Conservation (phyloP, 2,888 invertebrate genomes). For the Abrostola triplasia region DNA sequence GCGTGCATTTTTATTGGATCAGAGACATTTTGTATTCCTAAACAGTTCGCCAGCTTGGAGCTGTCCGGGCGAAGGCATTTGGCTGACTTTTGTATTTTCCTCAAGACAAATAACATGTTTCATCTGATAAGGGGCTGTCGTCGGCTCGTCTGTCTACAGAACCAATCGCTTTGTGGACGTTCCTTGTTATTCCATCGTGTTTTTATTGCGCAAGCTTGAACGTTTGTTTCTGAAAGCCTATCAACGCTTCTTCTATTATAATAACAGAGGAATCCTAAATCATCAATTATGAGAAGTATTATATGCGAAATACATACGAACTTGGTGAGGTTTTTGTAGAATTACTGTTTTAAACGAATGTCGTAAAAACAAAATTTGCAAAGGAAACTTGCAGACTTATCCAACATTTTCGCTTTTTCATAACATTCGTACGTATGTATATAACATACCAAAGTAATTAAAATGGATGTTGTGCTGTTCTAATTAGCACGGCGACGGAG, state of each 20-base stretch:
- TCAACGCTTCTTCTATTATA: conserved; percentile 49
- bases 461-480: not conserved
- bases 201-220: conserved; percentile 70
- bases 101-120: conserved; percentile 82
- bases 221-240: conserved; percentile 62
- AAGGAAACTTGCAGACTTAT: too few relatives aligned
- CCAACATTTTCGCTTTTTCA: not conserved
- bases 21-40: conserved; percentile 70
- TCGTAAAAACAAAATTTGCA: too few relatives aligned
- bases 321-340: not conserved
- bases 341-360: not conserved
- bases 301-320: conserved; percentile 5
- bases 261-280: conserved; percentile 43
- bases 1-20: conserved; percentile 66
- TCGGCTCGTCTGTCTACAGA: conserved; percentile 79
- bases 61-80: conserved; percentile 73
- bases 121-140: conserved; percentile 84
- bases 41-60: conserved; percentile 69
- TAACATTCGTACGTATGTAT: not conserved
- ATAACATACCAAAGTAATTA: not conserved
- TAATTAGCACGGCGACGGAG: not conserved
- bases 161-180: conserved; percentile 80
- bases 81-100: conserved; percentile 79
- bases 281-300: conserved; percentile 30
- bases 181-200: conserved; percentile 72